phyloP scores from a whole-genome alignment of 2,888 invertebrate genomes.

The Acanthococcus lagerstroemiae region DNA sequence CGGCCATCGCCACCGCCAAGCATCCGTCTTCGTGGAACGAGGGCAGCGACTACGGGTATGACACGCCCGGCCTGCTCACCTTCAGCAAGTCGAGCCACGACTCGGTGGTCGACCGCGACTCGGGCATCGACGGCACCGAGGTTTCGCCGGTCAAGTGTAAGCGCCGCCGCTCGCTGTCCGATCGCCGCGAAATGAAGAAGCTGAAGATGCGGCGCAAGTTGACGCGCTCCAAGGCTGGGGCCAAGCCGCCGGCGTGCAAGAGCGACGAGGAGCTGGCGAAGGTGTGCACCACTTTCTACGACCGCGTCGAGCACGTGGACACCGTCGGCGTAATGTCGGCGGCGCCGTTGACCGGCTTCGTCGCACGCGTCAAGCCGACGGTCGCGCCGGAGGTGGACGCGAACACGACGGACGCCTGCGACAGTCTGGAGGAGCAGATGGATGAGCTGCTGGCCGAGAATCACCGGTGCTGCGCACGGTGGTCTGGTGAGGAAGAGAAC shows the following conservation, averaged over 20 bases:
- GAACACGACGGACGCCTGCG: slow-evolving; percentile 6
- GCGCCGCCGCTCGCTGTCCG: neutral
- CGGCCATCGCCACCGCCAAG: slow-evolving; percentile 35
- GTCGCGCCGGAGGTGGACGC: neutral
- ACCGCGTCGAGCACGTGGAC: neutral
- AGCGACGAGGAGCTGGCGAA: slow-evolving; percentile 1
- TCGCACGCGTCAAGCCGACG: slow-evolving; percentile 7
- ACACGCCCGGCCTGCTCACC: slow-evolving; percentile 35
- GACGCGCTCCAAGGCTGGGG: neutral
- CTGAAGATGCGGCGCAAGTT: neutral
- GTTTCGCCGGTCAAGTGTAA: neutral
- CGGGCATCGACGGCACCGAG: slow-evolving; percentile 26
- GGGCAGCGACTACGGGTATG: slow-evolving; percentile 24
- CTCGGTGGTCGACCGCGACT: slow-evolving; percentile 11
- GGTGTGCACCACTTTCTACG: neutral
- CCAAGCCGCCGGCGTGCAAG: neutral
- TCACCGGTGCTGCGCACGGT: slow-evolving; percentile 4
- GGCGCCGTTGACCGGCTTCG: slow-evolving; percentile 6
- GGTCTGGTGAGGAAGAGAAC: slow-evolving; percentile 7
- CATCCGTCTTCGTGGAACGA: slow-evolving; percentile 34
- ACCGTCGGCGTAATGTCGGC: slow-evolving; percentile 6
- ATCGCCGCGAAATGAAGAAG: neutral
- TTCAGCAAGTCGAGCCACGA: slow-evolving; percentile 35
- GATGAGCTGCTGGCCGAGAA: slow-evolving; percentile 1
- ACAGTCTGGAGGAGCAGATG: neutral